Percentiles rank a stretch among this genome's conserved stretches.
phyloP scores from a whole-genome alignment of 2,888 invertebrate genomes.

The Agrochola lychnidis region DNA sequence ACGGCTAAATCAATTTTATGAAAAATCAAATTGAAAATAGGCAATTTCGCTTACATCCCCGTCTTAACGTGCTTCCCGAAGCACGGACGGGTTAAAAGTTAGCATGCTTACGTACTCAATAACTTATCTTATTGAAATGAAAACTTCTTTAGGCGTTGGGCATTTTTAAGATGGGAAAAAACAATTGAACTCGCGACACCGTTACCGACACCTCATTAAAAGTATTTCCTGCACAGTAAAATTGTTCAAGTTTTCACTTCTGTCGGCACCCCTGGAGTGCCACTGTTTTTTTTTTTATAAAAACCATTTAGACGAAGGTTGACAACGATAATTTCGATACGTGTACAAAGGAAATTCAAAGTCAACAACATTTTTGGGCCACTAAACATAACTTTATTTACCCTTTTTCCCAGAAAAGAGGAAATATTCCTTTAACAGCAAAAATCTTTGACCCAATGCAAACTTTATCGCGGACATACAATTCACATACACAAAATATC shows the following conservation, averaged over 20 bases:
- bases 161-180: too few relatives aligned
- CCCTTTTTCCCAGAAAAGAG: conserved; percentile 22
- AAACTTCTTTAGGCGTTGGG: too few relatives aligned
- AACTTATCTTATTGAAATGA: not conserved
- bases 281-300: not conserved
- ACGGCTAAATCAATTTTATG: not conserved
- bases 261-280: too few relatives aligned
- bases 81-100: not conserved
- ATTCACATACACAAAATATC: conserved; percentile 40
- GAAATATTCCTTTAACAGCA: conserved; percentile 28
- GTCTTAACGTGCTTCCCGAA: not conserved
- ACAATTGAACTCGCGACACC: too few relatives aligned
- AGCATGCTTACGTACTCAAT: not conserved
- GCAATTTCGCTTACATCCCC: too few relatives aligned
- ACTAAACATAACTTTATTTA: conserved; percentile 36
- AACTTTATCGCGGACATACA: conserved; percentile 44
- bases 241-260: too few relatives aligned
- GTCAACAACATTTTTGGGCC: not conserved
- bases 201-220: too few relatives aligned
- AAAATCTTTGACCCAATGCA: conserved; percentile 41
- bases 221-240: too few relatives aligned
- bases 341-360: not conserved
- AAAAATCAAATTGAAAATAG: too few relatives aligned
- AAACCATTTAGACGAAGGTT: conserved; percentile 8
- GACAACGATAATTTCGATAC: conserved; percentile 14